Evolutionary conservation across 2,113 vertebrate species (phyloP), one percentile per base, ranked within the genome.

Genomic region (Nematolebias whitei): DNA sequence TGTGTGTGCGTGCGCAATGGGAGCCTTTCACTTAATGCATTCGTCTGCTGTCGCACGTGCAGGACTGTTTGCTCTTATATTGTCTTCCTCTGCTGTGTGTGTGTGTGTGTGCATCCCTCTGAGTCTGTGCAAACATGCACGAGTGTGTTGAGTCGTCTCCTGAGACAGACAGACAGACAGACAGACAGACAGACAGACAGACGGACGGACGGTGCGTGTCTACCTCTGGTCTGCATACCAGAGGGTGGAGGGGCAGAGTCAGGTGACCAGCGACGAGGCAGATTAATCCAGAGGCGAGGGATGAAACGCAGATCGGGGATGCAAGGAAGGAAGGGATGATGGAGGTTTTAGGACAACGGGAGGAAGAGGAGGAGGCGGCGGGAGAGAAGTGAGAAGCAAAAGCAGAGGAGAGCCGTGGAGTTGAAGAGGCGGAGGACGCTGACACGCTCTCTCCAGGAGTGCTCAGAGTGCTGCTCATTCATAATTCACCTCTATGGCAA

Each of bases 401-500:
- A 41, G 79, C 62, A 72, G 57, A 54, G 74, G 71, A 71, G 74
- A 76, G 32, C 5, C 32, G 32, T 41, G 58, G 83, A 82, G 78
- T 60, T 74, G 50, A 68, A 72, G 79, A 78, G 81, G 78, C 52
- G 7, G 67, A 44, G 7, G 67, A 44, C 59, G 62, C 83, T 72
- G 82, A 74, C 74, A 61, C 59, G 79, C 80, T 86, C 83, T 73
- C 86, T 85, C 82, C 74, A 80, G 87, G 87, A 89, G 87, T 68
- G 84, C 89, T 77, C 81, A 19, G 86, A 85, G 84, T 84, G 85
- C 74, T 73, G 78, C 81, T 91, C 90, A 91, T 91, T 91, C 87
- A 91, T 91, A 90, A 91, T 91, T 91, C 87, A 90, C 90, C 88
- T 85, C 83, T 64, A 65, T 85, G 79, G 85, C 88, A 86, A 88